Conservation (phyloP, 1,140 invertebrate genomes). For the Bombus waltoni region DNA sequence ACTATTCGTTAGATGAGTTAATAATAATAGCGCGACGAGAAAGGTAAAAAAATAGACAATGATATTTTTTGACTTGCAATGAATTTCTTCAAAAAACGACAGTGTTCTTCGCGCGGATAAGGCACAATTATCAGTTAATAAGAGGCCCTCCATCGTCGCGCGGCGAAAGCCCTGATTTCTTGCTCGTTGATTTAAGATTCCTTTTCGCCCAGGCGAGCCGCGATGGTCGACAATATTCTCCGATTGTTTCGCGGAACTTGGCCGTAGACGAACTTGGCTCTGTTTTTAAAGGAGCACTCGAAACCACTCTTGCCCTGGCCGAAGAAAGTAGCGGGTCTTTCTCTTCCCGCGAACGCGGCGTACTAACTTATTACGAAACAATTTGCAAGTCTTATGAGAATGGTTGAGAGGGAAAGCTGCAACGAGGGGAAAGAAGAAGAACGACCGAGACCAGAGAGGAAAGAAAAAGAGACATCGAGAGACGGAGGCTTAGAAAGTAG, state of each 20-base stretch:
- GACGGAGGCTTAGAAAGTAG: not conserved
- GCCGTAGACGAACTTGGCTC: conserved; percentile 23
- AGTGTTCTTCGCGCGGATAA: too few species aligned
- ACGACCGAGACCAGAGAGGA: conserved; percentile 16
- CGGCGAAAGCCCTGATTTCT: not conserved
- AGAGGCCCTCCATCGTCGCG: not conserved
- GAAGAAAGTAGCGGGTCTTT: conserved; percentile 51
- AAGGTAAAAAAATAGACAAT: too few species aligned
- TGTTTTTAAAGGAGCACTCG: conserved; percentile 33
- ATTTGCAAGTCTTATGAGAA: conserved; percentile 73
- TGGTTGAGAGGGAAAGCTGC: not conserved
- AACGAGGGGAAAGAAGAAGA: not conserved
- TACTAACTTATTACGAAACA: conserved; percentile 73
- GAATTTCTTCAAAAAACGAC: not conserved
- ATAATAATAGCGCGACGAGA: too few species aligned
- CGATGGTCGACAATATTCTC: conserved; percentile 13
- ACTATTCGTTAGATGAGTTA: too few species aligned
- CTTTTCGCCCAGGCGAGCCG: not conserved
- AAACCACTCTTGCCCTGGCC: conserved; percentile 18
- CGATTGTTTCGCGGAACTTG: conserved; percentile 35
- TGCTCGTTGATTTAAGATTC: not conserved
- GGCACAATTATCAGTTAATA: conserved; percentile 14
- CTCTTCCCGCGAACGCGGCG: conserved; percentile 48
- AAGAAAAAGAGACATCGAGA: not conserved
- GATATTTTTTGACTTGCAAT: not conserved